Conservation (phyloP, 2,888 invertebrate species). For the Myopa testacea region DNA sequence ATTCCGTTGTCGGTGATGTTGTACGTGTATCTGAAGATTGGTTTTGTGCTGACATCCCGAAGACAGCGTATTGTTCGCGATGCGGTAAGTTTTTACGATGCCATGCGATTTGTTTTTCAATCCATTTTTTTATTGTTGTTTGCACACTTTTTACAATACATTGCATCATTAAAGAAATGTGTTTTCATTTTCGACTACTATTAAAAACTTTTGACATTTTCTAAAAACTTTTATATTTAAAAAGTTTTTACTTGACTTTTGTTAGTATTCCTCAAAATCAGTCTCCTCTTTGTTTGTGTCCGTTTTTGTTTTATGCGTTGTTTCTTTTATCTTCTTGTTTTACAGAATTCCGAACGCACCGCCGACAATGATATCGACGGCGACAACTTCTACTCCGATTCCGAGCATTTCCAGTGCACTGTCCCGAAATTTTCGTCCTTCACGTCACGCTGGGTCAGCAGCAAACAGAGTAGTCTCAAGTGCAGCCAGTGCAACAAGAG, state of each 20-base stretch:
- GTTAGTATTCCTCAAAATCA: too few species aligned
- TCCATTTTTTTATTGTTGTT: background rate
- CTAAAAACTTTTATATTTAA: too few species aligned
- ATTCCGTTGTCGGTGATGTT: constrained; percentile 95
- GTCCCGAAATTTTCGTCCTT: constrained; percentile 53
- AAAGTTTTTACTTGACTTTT: too few species aligned
- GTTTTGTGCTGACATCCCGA: constrained; percentile 83
- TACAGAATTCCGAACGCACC: constrained; percentile 63
- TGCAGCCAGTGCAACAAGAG: constrained; percentile 57
- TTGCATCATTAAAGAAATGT: too few species aligned
- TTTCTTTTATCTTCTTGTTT: background rate
- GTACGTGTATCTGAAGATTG: constrained; percentile 92
- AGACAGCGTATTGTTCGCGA: constrained; percentile 79
- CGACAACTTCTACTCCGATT: constrained; percentile 63
- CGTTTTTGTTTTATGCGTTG: background rate
- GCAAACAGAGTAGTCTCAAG: constrained; percentile 51
- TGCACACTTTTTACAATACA: background rate
- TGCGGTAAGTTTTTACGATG: constrained; percentile 63
- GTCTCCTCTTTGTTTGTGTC: background rate
- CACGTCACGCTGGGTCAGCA: constrained; percentile 55
- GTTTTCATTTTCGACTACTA: too few species aligned
- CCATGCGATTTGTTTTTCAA: background rate
- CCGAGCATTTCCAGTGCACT: constrained; percentile 62
- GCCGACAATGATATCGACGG: constrained; percentile 63
- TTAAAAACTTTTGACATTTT: too few species aligned